Conservation (phyloP, 2,113 vertebrate genomes). For the Cettia cetti region DNA sequence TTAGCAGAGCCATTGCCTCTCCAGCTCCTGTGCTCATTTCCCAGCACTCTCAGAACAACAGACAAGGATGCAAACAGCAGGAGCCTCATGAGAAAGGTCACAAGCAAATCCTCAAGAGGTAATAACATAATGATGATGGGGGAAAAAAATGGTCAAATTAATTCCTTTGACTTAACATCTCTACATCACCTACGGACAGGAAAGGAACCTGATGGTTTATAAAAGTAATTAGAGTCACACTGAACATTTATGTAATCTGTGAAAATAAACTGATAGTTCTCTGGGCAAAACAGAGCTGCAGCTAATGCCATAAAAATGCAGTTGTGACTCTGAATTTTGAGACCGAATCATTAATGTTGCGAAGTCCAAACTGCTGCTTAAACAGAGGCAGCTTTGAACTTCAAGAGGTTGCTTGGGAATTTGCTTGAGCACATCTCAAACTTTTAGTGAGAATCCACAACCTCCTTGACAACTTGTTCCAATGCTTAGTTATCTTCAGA, state of each 20-base stretch:
- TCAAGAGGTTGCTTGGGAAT: background rate
- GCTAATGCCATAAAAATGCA: background rate
- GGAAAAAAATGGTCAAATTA: background rate
- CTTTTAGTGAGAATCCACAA: background rate
- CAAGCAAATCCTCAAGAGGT: rapidly evolving
- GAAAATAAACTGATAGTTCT: background rate
- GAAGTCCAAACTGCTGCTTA: background rate
- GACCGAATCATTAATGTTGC: background rate
- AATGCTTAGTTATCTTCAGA: background rate
- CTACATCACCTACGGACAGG: background rate
- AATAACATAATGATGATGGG: background rate
- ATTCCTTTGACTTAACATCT: background rate
- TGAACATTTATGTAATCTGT: background rate
- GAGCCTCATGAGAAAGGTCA: background rate
- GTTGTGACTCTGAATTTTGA: background rate
- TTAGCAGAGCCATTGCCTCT: background rate
- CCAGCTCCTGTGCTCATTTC: background rate
- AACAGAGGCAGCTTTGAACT: background rate
- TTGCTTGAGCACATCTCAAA: background rate
- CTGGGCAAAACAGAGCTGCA: background rate
- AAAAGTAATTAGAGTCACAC: background rate
- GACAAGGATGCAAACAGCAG: background rate
- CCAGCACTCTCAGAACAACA: background rate
- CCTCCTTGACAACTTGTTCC: background rate
- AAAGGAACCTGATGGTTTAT: background rate